A percentile compares a stretch with the other conserved stretches of the same genome.
Evolutionary conservation across 2,113 vertebrate genomes (phyloP).

Genomic region (Cacatua alba): DNA sequence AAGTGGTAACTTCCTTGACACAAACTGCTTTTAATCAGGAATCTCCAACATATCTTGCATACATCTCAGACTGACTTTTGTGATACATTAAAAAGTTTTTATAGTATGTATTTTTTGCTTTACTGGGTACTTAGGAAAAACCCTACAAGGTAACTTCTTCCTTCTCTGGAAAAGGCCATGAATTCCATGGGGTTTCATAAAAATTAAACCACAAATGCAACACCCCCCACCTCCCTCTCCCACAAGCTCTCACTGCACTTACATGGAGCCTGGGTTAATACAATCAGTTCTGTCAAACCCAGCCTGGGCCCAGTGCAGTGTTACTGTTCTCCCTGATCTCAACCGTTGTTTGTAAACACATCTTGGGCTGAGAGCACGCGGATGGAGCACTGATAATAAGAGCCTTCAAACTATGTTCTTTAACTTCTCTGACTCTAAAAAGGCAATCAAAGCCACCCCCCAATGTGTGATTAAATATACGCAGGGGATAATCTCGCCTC

Average conservation of each 20-base stretch:
- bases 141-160: not conserved
- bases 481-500: constrained; percentile 67
- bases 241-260: not conserved
- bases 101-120: not conserved
- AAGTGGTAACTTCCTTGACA: constrained; percentile 75
- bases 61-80: constrained; percentile 37
- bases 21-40: constrained; percentile 72
- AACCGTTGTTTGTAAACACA: constrained; percentile 13
- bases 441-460: constrained; percentile 68
- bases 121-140: not conserved
- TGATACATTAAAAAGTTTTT: constrained; percentile 16
- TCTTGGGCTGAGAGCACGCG: not conserved
- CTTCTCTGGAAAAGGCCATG: not conserved
- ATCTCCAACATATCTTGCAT: constrained; percentile 56
- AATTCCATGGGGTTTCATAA: constrained; percentile 31
- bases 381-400: not conserved
- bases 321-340: not conserved
- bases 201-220: not conserved
- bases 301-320: not conserved
- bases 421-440: constrained; percentile 64
- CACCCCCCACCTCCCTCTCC: not conserved
- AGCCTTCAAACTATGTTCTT: constrained; percentile 27
- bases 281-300: not conserved
- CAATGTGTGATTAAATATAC: constrained; percentile 69
- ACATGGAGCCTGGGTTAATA: not conserved